Conservation (phyloP, 2,888 invertebrate species). For the Cataglyphis livida region DNA sequence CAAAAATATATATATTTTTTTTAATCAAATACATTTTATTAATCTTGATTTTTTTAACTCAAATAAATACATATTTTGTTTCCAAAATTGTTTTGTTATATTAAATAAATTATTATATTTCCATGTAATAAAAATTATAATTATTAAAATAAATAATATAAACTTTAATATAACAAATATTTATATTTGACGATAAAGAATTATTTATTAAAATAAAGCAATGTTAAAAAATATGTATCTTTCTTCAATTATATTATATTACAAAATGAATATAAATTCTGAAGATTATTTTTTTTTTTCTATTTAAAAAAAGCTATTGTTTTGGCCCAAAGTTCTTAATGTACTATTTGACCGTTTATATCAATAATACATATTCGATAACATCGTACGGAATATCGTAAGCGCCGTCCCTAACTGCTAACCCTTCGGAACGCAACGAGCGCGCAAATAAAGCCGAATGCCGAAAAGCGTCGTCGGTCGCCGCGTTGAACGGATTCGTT, state of each 20-base stretch:
- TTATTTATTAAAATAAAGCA: no score
- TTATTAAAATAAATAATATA: no score
- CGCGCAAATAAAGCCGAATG: constrained; percentile 69
- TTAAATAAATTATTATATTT: no score
- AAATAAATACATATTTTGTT: no score
- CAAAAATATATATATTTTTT: no score
- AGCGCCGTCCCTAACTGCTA: constrained; percentile 39
- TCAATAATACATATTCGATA: constrained; percentile 25
- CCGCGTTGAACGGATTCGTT: constrained; percentile 78
- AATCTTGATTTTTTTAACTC: no score
- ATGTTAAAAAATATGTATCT: neutral
- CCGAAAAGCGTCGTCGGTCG: constrained; percentile 66
- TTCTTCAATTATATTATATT: neutral
- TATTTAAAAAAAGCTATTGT: neutral
- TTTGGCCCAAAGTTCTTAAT: neutral
- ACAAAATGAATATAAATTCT: neutral
- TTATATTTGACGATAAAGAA: no score
- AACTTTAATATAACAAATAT: no score
- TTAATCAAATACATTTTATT: no score
- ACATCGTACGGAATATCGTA: constrained; percentile 29
- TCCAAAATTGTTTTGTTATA: no score
- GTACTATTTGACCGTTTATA: neutral
- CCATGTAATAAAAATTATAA: no score
- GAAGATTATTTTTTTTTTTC: neutral
- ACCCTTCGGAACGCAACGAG: constrained; percentile 50